Conservation (phyloP, 2,888 invertebrate species). For the Drosophila incognita region DNA sequence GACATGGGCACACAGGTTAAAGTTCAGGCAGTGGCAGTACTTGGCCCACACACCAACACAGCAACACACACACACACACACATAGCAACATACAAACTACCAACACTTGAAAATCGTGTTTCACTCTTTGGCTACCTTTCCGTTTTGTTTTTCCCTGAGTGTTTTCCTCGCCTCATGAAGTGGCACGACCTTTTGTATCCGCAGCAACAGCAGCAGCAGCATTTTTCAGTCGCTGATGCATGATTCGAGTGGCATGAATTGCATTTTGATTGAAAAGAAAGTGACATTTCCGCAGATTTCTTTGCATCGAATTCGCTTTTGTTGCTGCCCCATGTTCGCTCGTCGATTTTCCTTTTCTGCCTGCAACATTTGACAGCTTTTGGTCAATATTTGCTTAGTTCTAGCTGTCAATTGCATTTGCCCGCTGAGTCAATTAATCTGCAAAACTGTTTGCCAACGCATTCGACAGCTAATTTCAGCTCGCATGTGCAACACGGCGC, state of each 20-base stretch:
- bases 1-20: conserved; percentile 63
- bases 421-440: conserved; percentile 44
- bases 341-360: conserved; percentile 54
- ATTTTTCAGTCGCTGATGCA: conserved; percentile 40
- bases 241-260: conserved; percentile 75
- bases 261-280: conserved; percentile 81
- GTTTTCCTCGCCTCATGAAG: conserved; percentile 51
- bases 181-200: conserved; percentile 58
- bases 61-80: neutral
- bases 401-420: conserved; percentile 22
- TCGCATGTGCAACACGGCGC: conserved; percentile 20
- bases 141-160: conserved; percentile 49
- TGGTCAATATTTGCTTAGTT: conserved; percentile 45
- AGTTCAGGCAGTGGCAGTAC: conserved; percentile 71
- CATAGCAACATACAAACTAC: conserved; percentile 10
- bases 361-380: conserved; percentile 19
- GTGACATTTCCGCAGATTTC: conserved; percentile 80
- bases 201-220: conserved; percentile 7
- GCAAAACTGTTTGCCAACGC: conserved; percentile 31
- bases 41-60: conserved; percentile 13
- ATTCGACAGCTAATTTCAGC: conserved; percentile 50
- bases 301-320: conserved; percentile 29
- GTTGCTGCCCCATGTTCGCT: conserved; percentile 15
- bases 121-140: conserved; percentile 57
- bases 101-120: conserved; percentile 71